Evolutionary conservation across 2,797 vertebrate species (phyloP), one percentile per base, ranked within the genome.

Genomic region (Sternarchorhynchus goeldii): DNA sequence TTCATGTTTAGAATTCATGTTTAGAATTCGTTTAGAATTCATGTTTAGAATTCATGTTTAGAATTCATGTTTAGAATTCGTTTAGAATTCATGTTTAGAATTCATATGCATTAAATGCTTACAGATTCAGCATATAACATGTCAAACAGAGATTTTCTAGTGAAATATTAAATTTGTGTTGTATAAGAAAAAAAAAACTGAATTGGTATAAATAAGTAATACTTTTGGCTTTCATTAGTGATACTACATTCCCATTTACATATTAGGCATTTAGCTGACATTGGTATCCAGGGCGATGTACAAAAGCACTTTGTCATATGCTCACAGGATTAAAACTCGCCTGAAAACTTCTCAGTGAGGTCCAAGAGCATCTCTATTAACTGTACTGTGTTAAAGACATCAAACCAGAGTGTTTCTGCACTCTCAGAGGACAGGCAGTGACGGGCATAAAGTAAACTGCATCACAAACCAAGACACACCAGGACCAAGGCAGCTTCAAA

Each of bases 71-170:
- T 32, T 21, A n/a, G n/a, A n/a, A n/a, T n/a, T n/a, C n/a, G 17
- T 69, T 32, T 21, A n/a, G n/a, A n/a, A n/a, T n/a, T n/a, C n/a
- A 25, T 25, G 17, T 4, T 50, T 45, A 21, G 25, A 25, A 25
- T 25, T 29, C 12, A 67, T 45, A 68, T 68, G 41, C 66, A 68
- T n/a, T 55, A 45, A 18, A 31, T 69, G 67, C 25, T 55, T 41
- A 53, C 0, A 8, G 31, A 55, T 55, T 55, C 45, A 69, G 34
- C 45, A 55, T 69, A 29, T 69, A 18, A 21, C 45, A 55, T 18
- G n/a, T 18, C 5, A 68, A 20, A 2, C 2, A 53, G 29, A 41
- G 16, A 29, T 16, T 5, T 17, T 4, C 4, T n/a, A 69, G 45
- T n/a, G 17, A 69, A 31, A 55, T 7, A 2, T 14, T 2, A 12